Base-by-base conservation (phyloP, 2,797 vertebrate genomes). In the Lepidocolaptes lacrymiger region DNA sequence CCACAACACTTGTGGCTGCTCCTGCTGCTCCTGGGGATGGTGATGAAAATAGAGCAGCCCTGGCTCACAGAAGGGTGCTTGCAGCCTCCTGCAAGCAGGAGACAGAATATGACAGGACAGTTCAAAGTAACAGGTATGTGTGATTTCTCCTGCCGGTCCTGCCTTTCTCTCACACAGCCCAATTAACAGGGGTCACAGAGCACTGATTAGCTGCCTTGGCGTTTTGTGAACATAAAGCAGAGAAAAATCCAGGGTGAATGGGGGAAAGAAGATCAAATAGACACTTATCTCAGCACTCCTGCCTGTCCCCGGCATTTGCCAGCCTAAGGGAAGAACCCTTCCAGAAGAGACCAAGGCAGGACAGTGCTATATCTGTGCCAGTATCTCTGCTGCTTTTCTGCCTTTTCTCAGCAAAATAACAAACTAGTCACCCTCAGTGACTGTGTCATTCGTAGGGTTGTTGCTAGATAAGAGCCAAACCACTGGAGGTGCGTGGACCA, bases 111-210 rank as follows among this genome's bases (percentile, higher is more conserved):
- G 76, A 75, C 92, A 90, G 86, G 88, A 55, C 66, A 73, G 76
- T 95, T 93, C 92, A 95, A 91, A 96, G 78, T 97, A 96, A 94
- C 92, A 88, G 69, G 83, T 91, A 94, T 51, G 82, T 94, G 96
- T 92, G 76, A 95, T 93, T 95, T 94, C 93, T 95, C 94, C 84
- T 93, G 74, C 83, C 75, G 6, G 12, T 80, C 81, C 85, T 84
- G 91, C 91, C 84, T 95, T 91, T 96, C 78, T 93, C 69, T 96
- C 90, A 56, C 83, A 92, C 55, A 87, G 82, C 81, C 82, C 89
- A 92, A 88, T 94, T 95, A 96, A 92, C 75, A 94, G 72, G 91
- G 91, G 93, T 97, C 94, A 93, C 85, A 75, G 89, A 96, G 93
- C 88, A 87, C 90, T 91, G 91, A 95, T 94, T 95, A 93, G 92